These are phyloP conservation scores for Fratercula arctica DNA, from an alignment of 2,797 vertebrate species.

Conservation along the genomic window DNA sequence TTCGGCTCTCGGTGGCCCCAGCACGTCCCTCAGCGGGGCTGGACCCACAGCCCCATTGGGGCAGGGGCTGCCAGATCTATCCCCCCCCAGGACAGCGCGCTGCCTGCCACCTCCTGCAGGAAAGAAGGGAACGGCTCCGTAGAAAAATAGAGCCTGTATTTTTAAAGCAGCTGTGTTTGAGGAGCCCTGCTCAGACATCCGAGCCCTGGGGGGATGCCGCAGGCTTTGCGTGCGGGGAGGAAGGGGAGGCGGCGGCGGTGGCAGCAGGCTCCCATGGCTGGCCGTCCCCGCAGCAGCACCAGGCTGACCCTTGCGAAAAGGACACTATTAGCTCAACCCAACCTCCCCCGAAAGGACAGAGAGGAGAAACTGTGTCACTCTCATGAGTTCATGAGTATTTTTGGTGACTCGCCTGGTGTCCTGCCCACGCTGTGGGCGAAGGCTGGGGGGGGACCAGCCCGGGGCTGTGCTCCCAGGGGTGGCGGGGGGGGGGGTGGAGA, in stretches of 20 bases:
- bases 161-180: background rate
- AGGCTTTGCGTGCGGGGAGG: background rate
- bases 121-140: background rate
- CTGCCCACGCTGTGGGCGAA: background rate
- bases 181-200: background rate
- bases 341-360: background rate
- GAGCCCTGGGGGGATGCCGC: background rate
- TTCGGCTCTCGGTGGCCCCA: background rate
- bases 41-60: background rate
- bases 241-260: background rate
- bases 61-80: background rate
- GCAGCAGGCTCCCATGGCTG: background rate
- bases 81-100: no score
- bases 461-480: background rate
- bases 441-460: background rate
- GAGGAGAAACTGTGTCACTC: slow-evolving; percentile 12
- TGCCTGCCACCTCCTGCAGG: rapidly evolving
- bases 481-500: rapidly evolving
- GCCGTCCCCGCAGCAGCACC: rapidly evolving
- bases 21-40: rapidly evolving
- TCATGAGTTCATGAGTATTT: slow-evolving; percentile 54
- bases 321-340: background rate
- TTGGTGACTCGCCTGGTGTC: background rate
- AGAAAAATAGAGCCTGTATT: background rate
- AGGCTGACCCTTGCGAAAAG: background rate